Evolutionary conservation across 2,797 vertebrate species (phyloP).

Genomic region (Hippopotamyrus pictus): DNA sequence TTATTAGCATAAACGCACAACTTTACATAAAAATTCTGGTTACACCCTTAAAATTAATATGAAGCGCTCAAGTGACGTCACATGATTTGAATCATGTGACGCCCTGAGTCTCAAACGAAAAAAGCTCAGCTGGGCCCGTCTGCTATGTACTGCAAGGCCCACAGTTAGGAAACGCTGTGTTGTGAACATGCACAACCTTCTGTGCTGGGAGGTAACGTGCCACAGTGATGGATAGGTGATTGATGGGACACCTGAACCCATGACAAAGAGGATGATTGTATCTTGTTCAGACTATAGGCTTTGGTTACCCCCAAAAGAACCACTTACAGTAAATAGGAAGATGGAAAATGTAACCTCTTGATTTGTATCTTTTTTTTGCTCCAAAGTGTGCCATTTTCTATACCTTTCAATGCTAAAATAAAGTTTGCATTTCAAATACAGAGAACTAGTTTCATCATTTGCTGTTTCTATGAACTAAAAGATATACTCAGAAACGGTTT

Average conservation of each 20-base stretch:
- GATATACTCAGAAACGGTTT: background rate
- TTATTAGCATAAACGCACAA: background rate
- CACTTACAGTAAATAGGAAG: background rate
- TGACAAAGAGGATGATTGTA: background rate
- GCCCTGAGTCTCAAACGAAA: background rate
- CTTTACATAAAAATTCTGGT: background rate
- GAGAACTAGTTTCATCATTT: background rate
- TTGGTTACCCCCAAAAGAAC: background rate
- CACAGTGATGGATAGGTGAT: background rate
- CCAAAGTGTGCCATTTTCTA: constrained; percentile 69
- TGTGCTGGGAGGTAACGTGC: background rate
- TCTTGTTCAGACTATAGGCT: background rate
- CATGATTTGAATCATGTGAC: background rate
- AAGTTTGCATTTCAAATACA: constrained; percentile 27
- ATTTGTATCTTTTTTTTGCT: constrained; percentile 36
- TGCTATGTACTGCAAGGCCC: background rate
- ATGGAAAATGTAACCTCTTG: constrained; percentile 5
- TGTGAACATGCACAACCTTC: background rate
- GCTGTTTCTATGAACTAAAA: background rate
- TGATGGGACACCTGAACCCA: background rate
- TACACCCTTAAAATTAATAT: background rate
- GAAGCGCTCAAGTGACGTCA: background rate
- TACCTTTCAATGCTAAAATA: constrained; percentile 49
- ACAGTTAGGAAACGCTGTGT: background rate
- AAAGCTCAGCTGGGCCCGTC: background rate